Base-by-base conservation (phyloP, 2,888 invertebrate species). In the Tolmerus cingulatus region DNA sequence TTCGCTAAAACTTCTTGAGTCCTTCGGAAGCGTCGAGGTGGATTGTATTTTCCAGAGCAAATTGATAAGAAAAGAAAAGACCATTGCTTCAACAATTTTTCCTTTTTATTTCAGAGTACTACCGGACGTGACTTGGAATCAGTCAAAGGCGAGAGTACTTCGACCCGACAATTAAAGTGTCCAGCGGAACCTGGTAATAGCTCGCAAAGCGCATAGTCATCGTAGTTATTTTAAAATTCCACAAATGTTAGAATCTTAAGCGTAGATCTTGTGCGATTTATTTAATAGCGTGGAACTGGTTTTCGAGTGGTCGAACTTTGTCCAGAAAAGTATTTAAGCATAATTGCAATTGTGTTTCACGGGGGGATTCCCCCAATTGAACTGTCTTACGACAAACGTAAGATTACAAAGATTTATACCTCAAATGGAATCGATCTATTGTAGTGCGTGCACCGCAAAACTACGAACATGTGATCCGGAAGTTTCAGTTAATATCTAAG, bases 341-440 rank as follows among this genome's bases (percentile, higher is more conserved):
- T 46, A 81, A 81, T n/a, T 76, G 19, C 30, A 19, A 76, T 2
- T 19, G 27, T 76, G 7, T 27, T n/a, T 76, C 9, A 76, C 34
- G 34, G n/a, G 34, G 16, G n/a, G 76, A 30, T 76, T 76, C 76
- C 14, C 76, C 27, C 14, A 9, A 76, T 37, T 34, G n/a, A 37
- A 3, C 2, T 16, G 37, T 76, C 19, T 76, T 19, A n/a, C 76
- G 40, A n/a, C 9, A 40, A 40, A 40, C 5, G 66, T 23, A 23
- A 66, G 0, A n/a, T n/a, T 12, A 16, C 7, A 14, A 5, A 66
- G 37, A 51, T 57, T 66, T 57, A 14, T 57, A 34, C 40, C 66
- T 55, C 82, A 82, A 66, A 82, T 82, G 82, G 82, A 82, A 82
- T 82, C 40, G 66, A 57, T 66, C 66, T 66, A 23, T 82, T 82